Conservation (phyloP, 2,888 invertebrate genomes). For the Euzophera pinguis region DNA sequence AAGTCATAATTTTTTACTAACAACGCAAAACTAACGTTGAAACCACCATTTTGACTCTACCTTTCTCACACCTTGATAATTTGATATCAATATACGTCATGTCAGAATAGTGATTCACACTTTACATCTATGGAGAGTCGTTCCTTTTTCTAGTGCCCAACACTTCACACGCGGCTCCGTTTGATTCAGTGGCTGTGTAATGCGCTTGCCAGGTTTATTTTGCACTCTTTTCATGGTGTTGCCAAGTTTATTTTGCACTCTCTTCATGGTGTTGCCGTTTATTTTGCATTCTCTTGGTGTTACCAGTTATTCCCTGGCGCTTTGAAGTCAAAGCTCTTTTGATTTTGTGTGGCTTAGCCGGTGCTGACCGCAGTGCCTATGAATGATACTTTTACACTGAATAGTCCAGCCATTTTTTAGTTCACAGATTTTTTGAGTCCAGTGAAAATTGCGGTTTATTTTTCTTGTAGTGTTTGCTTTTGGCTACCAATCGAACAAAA, state of each 20-base stretch:
- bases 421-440: slow-evolving; percentile 1
- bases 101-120: slow-evolving; percentile 61
- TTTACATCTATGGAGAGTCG: slow-evolving; percentile 48
- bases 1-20: too few species aligned
- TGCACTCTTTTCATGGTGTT: slow-evolving; percentile 56
- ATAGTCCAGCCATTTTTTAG: slow-evolving; percentile 33
- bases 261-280: slow-evolving; percentile 40
- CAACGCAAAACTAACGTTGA: too few species aligned
- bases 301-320: slow-evolving; percentile 64
- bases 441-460: slow-evolving; percentile 7
- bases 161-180: slow-evolving; percentile 74
- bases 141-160: slow-evolving; percentile 75
- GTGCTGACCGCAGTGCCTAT: slow-evolving; percentile 62
- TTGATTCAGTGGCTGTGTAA: slow-evolving; percentile 78
- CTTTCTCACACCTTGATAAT: too few species aligned
- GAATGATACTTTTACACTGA: slow-evolving; percentile 64
- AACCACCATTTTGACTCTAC: too few species aligned
- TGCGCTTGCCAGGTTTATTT: slow-evolving; percentile 76
- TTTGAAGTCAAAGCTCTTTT: slow-evolving; percentile 77
- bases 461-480: neutral
- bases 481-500: too few species aligned
- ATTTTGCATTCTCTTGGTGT: slow-evolving; percentile 44
- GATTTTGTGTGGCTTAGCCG: slow-evolving; percentile 56
- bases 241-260: slow-evolving; percentile 51
- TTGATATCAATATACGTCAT: neutral